Evolutionary conservation across 2,797 vertebrate species (phyloP), one percentile per base, ranked within the genome.

Genomic region (Diplodus sargus): DNA sequence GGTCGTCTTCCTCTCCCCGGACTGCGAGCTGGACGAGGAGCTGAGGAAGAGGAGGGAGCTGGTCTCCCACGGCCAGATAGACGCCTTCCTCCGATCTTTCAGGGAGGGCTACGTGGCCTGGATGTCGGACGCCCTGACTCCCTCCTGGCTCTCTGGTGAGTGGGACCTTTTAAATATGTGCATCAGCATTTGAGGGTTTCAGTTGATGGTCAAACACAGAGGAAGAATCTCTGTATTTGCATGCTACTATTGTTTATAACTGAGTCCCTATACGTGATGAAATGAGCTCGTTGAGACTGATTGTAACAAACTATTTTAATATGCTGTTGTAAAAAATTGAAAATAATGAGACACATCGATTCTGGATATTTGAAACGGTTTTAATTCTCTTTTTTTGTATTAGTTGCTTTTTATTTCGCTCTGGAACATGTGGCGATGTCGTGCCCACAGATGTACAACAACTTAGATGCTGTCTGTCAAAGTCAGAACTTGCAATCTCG

Each of bases 91-190:
- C 61, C 43, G 23, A 43, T 95, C 94, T 39, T 94, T 96, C 81
- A 92, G 75, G 52, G 93, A 93, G 66, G 82, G 93, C 34, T 95
- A 94, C 61, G 12, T 90, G 73, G 79, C 90, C 83, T 95, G 95
- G 94, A 87, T 96, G 14, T 88, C 92, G 15, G 93, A 95, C 18
- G 90, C 93, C 2, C 39, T 96, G 60, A 95, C 92, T 3, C 95
- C 95, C 3, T 93, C 94, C 34, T 95, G 94, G 95, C 79, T 96
- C 59, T 94, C 94, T 30, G 95, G 95, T 96, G 78, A 89, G 89
- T 74, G 9, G 13, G 1, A 15, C 58, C 22, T 17, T 17, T 16
- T 34, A 57, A 59, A 14, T 51, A 45, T 42, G 18, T 9, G n/a
- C 14, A 49, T 51, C 5, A 47, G 42, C 12, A 14, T 5, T 45